Evolutionary conservation across 2,113 vertebrate genomes (phyloP).

Genomic region (Chauna torquata): DNA sequence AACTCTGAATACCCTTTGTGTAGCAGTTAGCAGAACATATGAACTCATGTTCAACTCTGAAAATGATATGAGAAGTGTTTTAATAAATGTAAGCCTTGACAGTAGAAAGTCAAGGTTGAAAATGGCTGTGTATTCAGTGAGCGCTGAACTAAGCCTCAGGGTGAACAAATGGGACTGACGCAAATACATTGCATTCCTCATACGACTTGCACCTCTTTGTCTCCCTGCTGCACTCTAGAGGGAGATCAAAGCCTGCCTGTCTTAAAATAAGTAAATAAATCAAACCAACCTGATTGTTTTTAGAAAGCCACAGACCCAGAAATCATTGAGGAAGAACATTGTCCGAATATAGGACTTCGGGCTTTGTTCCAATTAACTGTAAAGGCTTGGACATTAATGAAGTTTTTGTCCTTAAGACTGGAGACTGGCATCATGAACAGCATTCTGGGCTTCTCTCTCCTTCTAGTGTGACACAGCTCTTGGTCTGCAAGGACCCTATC

Average conservation of each 20-base stretch:
- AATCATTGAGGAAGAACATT: background rate
- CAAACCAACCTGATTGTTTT: background rate
- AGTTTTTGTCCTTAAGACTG: background rate
- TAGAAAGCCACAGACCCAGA: background rate
- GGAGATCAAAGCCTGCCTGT: background rate
- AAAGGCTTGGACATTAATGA: background rate
- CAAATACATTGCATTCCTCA: background rate
- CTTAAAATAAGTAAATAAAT: too few relatives aligned
- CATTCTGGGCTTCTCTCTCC: background rate
- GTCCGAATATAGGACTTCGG: background rate
- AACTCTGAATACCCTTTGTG: constrained; percentile 14
- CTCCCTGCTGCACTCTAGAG: background rate
- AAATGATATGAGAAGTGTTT: background rate
- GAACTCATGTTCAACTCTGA: constrained; percentile 52
- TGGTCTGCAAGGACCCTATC: background rate
- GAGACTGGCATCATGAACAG: background rate
- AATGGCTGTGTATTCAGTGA: background rate
- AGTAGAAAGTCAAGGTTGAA: constrained; percentile 18
- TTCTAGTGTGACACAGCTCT: background rate
- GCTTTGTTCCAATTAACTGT: background rate
- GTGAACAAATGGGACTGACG: background rate
- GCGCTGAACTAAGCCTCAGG: constrained; percentile 10
- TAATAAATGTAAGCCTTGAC: constrained; percentile 43
- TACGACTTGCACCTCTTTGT: background rate
- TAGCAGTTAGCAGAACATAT: constrained; percentile 11